Base-by-base conservation (phyloP, 2,797 vertebrate genomes). In the Pseudochirops cupreus region DNA sequence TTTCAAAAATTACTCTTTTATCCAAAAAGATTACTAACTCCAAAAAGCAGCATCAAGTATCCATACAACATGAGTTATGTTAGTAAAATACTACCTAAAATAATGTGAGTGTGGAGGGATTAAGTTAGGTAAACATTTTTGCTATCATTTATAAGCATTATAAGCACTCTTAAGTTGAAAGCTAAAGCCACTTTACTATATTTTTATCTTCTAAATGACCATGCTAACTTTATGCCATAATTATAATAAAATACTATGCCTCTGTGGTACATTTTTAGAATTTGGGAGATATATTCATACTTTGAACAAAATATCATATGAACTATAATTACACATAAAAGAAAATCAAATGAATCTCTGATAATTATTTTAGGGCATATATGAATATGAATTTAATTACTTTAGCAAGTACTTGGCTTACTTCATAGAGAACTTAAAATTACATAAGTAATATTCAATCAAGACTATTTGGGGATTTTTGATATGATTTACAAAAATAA, bases 81-180 rank as follows among this genome's bases (percentile, higher is more conserved):
- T 95, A 55, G 90, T 57, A 74, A 92, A 95, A 95, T 74, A 56
- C 52, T 93, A 91, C 89, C 62, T 95, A 95, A 57, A 94, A 92
- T 57, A 82, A 56, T 24, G 14, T 91, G 21, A n/a, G 56, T 90
- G 12, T 7, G 4, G 92, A 62, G 10, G 1, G 92, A 92, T 3
- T 90, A 1, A 91, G 56, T 92, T 56, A 74, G 91, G 95, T 91
- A 24, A 58, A 91, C 13, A 26, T 91, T 59, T 94, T 58, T 52
- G 58, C 24, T 93, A 94, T 95, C 56, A 95, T 33, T 94, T 89
- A 92, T 2, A 92, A 46, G 92, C 53, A 53, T 53, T 53, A 53
- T 89, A 94, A 58, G 89, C 12, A 0, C 46, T 82, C n/a, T 46
- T 62, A 95, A 92, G 39, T 91, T 10, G 95, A 28, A 93, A 54